Evolutionary conservation across 2,888 invertebrate genomes (phyloP).

Genomic region (Drosophila conformis): DNA sequence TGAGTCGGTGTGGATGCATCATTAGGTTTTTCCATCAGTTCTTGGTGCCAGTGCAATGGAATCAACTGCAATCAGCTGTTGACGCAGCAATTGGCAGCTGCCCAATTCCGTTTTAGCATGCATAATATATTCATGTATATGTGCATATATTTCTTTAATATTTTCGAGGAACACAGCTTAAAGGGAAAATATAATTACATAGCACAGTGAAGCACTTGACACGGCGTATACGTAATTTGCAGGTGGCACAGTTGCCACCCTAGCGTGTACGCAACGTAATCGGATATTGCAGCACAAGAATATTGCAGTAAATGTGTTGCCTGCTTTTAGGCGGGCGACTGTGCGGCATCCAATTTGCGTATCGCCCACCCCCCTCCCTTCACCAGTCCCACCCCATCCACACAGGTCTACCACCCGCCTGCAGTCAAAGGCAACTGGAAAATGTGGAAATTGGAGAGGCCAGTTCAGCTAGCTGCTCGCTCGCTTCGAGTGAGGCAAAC

Average conservation of each 20-base stretch:
- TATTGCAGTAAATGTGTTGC: constrained; percentile 16
- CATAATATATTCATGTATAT: no score
- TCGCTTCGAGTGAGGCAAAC: constrained; percentile 22
- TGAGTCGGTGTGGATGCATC: no score
- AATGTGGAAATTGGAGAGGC: constrained; percentile 39
- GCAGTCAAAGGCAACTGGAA: constrained; percentile 19
- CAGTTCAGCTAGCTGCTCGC: neutral
- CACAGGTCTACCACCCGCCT: neutral
- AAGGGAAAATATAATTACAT: neutral
- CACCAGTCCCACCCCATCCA: neutral
- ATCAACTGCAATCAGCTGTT: no score
- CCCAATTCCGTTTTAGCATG: neutral
- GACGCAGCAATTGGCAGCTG: no score
- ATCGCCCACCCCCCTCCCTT: neutral
- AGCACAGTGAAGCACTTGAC: constrained; percentile 6
- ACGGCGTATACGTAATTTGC: constrained; percentile 18
- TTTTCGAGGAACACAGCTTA: neutral
- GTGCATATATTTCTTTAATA: neutral
- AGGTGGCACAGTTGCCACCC: neutral
- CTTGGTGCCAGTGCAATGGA: no score
- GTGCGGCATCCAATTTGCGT: constrained; percentile 11
- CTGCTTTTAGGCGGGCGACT: constrained; percentile 18
- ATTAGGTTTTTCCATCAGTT: no score
- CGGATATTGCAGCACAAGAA: neutral
- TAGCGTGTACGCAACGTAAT: constrained; percentile 30